A percentile compares a stretch with the other conserved stretches of the same genome.
phyloP scores from a whole-genome alignment of 35 echinoderm and acorn worm species.

The Ophioderma brevispina region DNA sequence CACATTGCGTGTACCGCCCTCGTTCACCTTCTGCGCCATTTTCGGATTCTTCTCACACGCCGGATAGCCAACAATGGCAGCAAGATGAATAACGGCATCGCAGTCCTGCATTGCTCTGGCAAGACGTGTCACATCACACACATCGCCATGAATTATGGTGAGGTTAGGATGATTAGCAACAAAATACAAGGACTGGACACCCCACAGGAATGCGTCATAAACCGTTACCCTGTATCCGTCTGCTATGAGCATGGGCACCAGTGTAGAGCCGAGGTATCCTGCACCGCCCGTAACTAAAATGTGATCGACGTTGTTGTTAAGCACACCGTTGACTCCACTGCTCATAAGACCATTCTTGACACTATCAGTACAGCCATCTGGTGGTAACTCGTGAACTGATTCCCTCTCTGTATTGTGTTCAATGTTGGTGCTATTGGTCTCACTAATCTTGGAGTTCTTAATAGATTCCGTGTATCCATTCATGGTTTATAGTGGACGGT shows the following conservation, averaged over 20 bases:
- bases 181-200: constrained; percentile 33
- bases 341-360: not conserved
- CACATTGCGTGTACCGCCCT: constrained; percentile 58
- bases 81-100: constrained; percentile 71
- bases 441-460: too few relatives aligned
- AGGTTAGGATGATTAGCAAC: constrained; percentile 52
- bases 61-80: constrained; percentile 78
- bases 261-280: constrained; percentile 65
- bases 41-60: constrained; percentile 78
- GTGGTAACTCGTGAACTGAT: too few relatives aligned
- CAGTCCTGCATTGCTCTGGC: constrained; percentile 46
- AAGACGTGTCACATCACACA: constrained; percentile 23
- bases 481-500: too few relatives aligned
- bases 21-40: constrained; percentile 58
- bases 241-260: constrained; percentile 63
- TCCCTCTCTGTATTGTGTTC: too few relatives aligned
- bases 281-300: constrained; percentile 77
- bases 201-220: constrained; percentile 68
- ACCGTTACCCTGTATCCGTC: constrained; percentile 56
- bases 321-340: not conserved
- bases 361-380: too few relatives aligned
- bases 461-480: too few relatives aligned
- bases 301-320: not conserved
- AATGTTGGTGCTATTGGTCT: too few relatives aligned
- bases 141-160: constrained; percentile 48